These are phyloP conservation scores for Pelagia noctiluca DNA, from an alignment of 30 jellyfish, hydroid and myxozoan genomes.

Conservation along the genomic window DNA sequence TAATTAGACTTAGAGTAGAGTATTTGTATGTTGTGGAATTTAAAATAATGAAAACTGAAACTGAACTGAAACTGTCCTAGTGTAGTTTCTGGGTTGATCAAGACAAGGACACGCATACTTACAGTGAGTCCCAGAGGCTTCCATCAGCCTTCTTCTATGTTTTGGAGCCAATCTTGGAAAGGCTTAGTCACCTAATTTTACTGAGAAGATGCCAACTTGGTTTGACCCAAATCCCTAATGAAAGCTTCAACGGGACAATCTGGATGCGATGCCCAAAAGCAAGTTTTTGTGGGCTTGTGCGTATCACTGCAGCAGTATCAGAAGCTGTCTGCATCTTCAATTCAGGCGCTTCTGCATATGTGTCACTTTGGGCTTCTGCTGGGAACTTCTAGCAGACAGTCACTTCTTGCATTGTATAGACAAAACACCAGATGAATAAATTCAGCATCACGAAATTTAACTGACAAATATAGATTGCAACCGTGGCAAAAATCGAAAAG, in stretches of 20 bases:
- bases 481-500: background rate
- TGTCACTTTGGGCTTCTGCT: background rate
- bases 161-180: conserved; percentile 2
- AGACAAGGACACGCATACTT: background rate
- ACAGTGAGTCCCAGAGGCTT: background rate
- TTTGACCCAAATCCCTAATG: conserved; percentile 4
- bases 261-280: conserved; percentile 3
- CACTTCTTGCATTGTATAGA: background rate
- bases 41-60: too few species aligned
- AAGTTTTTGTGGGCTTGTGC: background rate
- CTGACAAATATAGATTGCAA: background rate
- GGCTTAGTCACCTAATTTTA: background rate
- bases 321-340: background rate
- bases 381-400: background rate
- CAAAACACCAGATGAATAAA: background rate
- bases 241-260: background rate
- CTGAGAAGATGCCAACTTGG: background rate
- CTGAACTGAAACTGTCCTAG: too few species aligned
- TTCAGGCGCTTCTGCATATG: background rate
- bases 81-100: too few species aligned
- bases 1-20: too few species aligned
- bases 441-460: background rate
- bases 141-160: background rate
- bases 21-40: too few species aligned
- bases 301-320: too few species aligned